phyloP scores from a whole-genome alignment of 2,888 invertebrate genomes.

The Adela reaumurella region DNA sequence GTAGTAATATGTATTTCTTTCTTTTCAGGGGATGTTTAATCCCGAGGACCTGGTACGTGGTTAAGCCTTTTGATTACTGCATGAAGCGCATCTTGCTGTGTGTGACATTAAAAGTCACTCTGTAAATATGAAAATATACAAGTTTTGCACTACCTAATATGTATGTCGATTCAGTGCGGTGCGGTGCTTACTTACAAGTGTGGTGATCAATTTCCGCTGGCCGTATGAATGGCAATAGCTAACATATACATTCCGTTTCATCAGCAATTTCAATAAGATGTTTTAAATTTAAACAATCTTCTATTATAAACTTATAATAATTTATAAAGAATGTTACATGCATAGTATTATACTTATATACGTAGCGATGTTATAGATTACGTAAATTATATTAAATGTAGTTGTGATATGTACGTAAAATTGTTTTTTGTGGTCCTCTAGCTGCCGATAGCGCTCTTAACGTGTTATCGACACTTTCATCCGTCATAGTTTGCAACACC shows the following conservation, averaged over 20 bases:
- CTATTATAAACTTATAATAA: background rate
- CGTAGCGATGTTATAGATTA: background rate
- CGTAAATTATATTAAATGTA: background rate
- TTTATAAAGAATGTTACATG: background rate
- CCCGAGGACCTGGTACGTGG: conserved; percentile 78
- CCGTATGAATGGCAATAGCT: background rate
- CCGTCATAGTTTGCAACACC: no score
- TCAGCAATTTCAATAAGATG: background rate
- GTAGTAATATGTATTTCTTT: conserved; percentile 16
- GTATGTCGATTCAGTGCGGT: background rate
- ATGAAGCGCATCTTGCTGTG: conserved; percentile 22
- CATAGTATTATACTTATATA: background rate
- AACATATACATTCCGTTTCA: background rate
- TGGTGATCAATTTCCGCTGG: no score
- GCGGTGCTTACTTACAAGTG: no score
- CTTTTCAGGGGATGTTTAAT: conserved; percentile 81
- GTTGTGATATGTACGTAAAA: no score
- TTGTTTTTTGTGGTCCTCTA: no score
- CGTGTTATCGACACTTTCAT: no score
- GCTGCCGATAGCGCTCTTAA: no score
- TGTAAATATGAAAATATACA: background rate
- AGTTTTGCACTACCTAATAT: background rate
- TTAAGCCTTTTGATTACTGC: conserved; percentile 33
- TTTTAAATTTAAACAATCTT: background rate
- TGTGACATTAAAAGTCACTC: background rate